Conservation (phyloP, 2,797 vertebrate species). For the Garrulus glandarius region DNA sequence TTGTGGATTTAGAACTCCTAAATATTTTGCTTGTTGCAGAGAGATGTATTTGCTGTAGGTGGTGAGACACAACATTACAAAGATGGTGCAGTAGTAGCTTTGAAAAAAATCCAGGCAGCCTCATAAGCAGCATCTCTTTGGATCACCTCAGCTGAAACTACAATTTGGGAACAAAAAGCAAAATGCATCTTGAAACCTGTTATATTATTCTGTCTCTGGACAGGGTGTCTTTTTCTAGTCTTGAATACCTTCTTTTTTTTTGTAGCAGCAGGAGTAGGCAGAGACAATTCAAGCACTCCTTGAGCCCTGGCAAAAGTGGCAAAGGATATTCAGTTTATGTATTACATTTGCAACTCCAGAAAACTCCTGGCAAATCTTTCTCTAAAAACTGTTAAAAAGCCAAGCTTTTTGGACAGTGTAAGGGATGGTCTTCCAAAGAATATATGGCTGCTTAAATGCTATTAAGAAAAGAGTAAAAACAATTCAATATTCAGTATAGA, state of each 20-base stretch:
- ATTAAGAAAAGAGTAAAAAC: neutral
- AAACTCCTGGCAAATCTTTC: neutral
- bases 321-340: neutral
- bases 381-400: neutral
- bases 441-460: neutral
- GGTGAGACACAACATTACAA: neutral
- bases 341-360: neutral
- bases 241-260: neutral
- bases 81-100: neutral
- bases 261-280: neutral
- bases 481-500: neutral
- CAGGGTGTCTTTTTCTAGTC: fast-evolving
- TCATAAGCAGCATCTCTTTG: neutral
- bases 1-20: neutral
- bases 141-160: neutral
- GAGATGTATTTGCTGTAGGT: neutral
- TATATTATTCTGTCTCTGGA: neutral
- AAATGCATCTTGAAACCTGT: neutral
- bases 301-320: neutral
- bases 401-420: neutral
- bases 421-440: neutral
- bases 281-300: neutral
- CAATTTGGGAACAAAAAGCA: neutral
- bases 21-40: neutral
- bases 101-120: neutral